These are phyloP conservation scores for Carcharodon carcharias DNA, from an alignment of 2,797 vertebrate genomes.

Conservation along the genomic window DNA sequence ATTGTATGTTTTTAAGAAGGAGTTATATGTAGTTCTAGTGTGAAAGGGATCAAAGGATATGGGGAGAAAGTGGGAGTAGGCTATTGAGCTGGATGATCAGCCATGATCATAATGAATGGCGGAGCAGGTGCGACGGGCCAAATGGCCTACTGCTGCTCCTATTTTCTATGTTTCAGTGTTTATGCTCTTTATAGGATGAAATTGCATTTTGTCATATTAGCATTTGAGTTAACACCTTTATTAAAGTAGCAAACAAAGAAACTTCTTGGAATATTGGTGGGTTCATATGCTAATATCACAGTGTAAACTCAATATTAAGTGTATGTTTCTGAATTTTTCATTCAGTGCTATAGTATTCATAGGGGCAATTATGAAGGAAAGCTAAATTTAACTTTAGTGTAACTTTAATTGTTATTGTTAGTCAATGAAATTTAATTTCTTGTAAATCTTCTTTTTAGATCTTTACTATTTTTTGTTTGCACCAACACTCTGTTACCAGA, in stretches of 20 bases:
- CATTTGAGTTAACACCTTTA: not conserved
- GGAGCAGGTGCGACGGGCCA: too few species aligned
- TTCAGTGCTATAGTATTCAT: not conserved
- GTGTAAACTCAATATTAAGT: not conserved
- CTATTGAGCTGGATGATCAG: too few species aligned
- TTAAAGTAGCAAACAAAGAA: not conserved
- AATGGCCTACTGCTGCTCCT: too few species aligned
- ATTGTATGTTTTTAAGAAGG: too few species aligned
- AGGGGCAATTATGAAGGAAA: not conserved
- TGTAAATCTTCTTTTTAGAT: conserved; percentile 42
- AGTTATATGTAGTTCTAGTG: too few species aligned
- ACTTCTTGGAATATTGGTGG: not conserved
- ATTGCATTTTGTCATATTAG: not conserved
- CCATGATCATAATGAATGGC: too few species aligned
- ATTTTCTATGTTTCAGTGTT: too few species aligned
- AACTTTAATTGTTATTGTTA: conserved; percentile 7
- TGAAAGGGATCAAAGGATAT: too few species aligned
- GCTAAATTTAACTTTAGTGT: not conserved
- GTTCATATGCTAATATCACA: not conserved
- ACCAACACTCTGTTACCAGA: conserved; percentile 47
- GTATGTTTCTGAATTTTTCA: not conserved
- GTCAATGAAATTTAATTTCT: conserved; percentile 36
- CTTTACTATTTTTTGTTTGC: conserved; percentile 49
- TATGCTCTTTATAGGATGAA: not conserved
- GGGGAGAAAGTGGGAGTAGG: too few species aligned